phyloP scores from a whole-genome alignment of 2,797 vertebrate genomes.

The Paguma larvata region DNA sequence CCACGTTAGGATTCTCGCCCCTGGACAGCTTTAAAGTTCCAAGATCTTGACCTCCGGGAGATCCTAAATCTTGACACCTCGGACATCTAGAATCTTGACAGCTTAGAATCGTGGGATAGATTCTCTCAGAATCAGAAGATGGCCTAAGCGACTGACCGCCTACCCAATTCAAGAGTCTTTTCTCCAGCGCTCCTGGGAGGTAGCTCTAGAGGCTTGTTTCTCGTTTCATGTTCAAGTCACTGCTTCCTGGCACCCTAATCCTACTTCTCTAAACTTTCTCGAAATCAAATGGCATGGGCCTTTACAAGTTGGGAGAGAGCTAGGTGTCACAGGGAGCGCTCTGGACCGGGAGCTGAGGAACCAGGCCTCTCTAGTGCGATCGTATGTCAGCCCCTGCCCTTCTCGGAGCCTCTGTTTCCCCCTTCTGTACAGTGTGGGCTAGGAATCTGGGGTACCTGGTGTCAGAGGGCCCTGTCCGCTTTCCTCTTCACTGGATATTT shows the following conservation, averaged over 20 bases:
- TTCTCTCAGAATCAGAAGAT: not conserved
- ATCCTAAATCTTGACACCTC: not conserved
- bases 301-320: constrained; percentile 33
- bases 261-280: constrained; percentile 48
- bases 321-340: not conserved
- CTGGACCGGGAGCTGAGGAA: not conserved
- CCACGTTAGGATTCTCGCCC: not conserved
- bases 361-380: not conserved
- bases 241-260: constrained; percentile 51
- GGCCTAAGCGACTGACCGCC: not conserved
- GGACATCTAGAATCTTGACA: not conserved
- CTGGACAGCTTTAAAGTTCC: not conserved
- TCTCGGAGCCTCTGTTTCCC: not conserved
- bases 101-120: not conserved
- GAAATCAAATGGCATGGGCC: constrained; percentile 14
- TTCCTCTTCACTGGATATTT: not conserved
- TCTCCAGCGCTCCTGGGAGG: not conserved
- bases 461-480: not conserved
- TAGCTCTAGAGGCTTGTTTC: not conserved
- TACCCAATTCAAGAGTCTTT: not conserved
- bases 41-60: not conserved
- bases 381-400: not conserved
- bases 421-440: not conserved
- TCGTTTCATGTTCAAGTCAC: constrained; percentile 41
- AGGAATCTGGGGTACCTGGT: not conserved